These are phyloP conservation scores for Xenopus borealis DNA, from an alignment of 2,113 vertebrate species.

Conservation along the genomic window DNA sequence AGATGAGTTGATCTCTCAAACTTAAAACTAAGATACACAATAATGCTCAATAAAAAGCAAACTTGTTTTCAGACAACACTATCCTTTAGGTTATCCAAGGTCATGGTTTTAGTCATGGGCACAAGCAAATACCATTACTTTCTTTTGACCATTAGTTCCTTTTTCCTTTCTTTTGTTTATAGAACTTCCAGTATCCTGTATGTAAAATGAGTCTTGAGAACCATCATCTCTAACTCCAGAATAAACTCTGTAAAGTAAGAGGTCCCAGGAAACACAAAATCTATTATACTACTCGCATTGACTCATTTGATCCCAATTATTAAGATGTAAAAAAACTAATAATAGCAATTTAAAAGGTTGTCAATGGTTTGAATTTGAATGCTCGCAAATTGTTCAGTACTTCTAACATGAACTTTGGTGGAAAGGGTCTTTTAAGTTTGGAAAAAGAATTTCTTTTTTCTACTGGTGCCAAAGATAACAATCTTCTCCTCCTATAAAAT, in stretches of 20 bases:
- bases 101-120: too few species aligned
- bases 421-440: slow-evolving; percentile 38
- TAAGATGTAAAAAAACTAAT: neutral
- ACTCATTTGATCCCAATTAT: neutral
- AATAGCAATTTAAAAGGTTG: neutral
- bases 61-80: too few species aligned
- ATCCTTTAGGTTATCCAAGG: too few species aligned
- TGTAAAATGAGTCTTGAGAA: too few species aligned
- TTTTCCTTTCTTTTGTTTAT: too few species aligned
- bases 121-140: too few species aligned
- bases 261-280: neutral
- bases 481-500: slow-evolving; percentile 45
- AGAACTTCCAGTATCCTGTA: too few species aligned
- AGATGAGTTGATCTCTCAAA: too few species aligned
- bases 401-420: slow-evolving; percentile 22
- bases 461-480: slow-evolving; percentile 43
- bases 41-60: too few species aligned
- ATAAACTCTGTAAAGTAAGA: neutral
- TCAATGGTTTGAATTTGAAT: neutral
- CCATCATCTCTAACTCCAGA: too few species aligned
- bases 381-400: slow-evolving; percentile 34
- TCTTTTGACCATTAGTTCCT: too few species aligned
- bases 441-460: slow-evolving; percentile 29
- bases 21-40: too few species aligned
- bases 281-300: neutral